Evolutionary conservation across 2,888 invertebrate species (phyloP).

Genomic region (Anthophora plumipes): DNA sequence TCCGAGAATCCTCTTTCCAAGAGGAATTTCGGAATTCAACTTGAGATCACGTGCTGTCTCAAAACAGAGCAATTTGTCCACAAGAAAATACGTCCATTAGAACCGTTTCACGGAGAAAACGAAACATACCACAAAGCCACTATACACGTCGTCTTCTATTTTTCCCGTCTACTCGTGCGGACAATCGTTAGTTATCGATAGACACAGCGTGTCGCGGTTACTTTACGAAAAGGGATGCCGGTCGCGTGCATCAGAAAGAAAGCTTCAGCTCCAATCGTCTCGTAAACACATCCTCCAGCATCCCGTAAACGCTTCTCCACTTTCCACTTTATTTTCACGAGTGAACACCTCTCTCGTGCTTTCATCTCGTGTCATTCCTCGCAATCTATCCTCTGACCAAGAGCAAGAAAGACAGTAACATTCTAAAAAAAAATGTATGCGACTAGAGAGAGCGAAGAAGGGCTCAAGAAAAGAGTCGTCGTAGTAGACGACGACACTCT

Average conservation of each 20-base stretch:
- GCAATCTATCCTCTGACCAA: neutral
- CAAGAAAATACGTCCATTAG: too few relatives aligned
- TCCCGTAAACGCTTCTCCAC: neutral
- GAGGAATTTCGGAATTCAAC: too few relatives aligned
- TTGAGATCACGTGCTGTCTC: too few relatives aligned
- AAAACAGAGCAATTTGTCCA: too few relatives aligned
- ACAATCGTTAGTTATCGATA: conserved; percentile 34
- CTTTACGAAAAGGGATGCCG: conserved; percentile 24
- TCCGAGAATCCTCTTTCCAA: too few relatives aligned
- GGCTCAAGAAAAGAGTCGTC: neutral
- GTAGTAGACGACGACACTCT: neutral
- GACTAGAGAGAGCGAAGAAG: neutral
- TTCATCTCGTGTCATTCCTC: conserved; percentile 8
- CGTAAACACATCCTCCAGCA: conserved; percentile 23
- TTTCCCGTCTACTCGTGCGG: conserved; percentile 49
- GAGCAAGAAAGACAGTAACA: too few relatives aligned
- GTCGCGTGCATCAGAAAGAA: conserved; percentile 35
- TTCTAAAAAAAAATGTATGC: conserved; percentile 14
- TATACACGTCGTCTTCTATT: conserved; percentile 16
- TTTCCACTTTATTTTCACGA: neutral
- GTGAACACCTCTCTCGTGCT: conserved; percentile 19
- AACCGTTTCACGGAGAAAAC: conserved; percentile 9
- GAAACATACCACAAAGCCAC: neutral
- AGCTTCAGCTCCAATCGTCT: conserved; percentile 22
- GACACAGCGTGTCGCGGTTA: conserved; percentile 31